phyloP scores from a whole-genome alignment of 2,113 vertebrate species.

The Plectropomus leopardus region DNA sequence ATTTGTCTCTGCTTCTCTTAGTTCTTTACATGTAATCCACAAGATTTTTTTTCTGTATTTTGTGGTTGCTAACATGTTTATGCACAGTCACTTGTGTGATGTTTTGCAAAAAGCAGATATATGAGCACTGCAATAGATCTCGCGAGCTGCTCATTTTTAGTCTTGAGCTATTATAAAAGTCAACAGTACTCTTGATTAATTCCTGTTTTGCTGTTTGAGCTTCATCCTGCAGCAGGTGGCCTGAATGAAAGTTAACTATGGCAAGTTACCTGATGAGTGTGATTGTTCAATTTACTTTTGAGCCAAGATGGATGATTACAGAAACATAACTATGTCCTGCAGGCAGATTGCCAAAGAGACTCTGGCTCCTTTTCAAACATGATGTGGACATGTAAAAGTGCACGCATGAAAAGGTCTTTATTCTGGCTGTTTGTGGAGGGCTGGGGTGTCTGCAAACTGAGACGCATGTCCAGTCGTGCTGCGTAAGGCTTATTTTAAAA shows the following conservation, averaged over 20 bases:
- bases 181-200: background rate
- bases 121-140: no score
- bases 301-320: background rate
- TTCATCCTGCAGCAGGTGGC: background rate
- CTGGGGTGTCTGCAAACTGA: background rate
- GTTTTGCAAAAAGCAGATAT: background rate
- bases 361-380: slow-evolving; percentile 30
- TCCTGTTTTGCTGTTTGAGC: background rate
- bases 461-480: background rate
- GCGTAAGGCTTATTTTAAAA: background rate
- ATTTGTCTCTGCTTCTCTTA: no score
- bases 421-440: slow-evolving; percentile 7
- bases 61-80: background rate
- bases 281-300: slow-evolving; percentile 11
- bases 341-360: slow-evolving; percentile 1
- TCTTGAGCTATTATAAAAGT: background rate
- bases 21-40: no score
- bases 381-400: slow-evolving; percentile 28
- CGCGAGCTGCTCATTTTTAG: background rate
- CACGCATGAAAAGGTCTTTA: slow-evolving; percentile 30
- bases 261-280: background rate
- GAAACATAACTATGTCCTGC: background rate
- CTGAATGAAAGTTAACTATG: background rate
- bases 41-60: background rate
- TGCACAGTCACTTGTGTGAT: background rate